Conservation (phyloP, 2,113 vertebrate species). For the Mastomys coucha region DNA sequence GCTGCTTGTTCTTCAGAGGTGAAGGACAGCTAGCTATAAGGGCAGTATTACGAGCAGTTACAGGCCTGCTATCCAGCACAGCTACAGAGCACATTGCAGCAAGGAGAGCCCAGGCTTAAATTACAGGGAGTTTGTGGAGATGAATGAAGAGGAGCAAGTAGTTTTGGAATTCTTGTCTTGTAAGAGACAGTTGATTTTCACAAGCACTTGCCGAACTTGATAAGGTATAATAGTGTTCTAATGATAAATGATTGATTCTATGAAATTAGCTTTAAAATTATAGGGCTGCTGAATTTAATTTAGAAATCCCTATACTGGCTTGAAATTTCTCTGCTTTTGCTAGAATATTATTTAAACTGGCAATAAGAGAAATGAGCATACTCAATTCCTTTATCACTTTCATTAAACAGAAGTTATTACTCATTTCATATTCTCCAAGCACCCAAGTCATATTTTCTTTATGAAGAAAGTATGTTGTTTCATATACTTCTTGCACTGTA, state of each 20-base stretch:
- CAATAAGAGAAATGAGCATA: not conserved
- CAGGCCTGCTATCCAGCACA: not conserved
- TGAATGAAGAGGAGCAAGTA: not conserved
- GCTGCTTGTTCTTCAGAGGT: not conserved
- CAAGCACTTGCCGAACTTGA: not conserved
- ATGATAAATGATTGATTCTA: constrained; percentile 14
- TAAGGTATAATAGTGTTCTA: not conserved
- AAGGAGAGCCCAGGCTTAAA: not conserved
- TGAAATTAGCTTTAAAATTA: constrained; percentile 52
- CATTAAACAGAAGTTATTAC: constrained; percentile 61
- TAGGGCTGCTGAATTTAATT: constrained; percentile 44
- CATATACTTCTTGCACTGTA: not conserved
- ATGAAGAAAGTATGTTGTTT: constrained; percentile 1
- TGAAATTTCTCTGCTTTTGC: constrained; percentile 42
- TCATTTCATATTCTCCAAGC: constrained; percentile 37
- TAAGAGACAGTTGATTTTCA: constrained; percentile 29
- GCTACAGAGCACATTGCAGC: not conserved
- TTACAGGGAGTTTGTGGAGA: not conserved
- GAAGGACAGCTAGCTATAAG: not conserved
- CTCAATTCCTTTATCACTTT: constrained; percentile 36
- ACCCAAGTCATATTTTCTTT: constrained; percentile 52
- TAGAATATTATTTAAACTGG: constrained; percentile 51
- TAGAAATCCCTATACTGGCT: constrained; percentile 34
- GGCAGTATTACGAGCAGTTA: not conserved
- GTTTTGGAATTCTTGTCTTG: constrained; percentile 43